These are phyloP conservation scores for Vidua chalybeata DNA, from an alignment of 2,113 vertebrate species.

Conservation along the genomic window DNA sequence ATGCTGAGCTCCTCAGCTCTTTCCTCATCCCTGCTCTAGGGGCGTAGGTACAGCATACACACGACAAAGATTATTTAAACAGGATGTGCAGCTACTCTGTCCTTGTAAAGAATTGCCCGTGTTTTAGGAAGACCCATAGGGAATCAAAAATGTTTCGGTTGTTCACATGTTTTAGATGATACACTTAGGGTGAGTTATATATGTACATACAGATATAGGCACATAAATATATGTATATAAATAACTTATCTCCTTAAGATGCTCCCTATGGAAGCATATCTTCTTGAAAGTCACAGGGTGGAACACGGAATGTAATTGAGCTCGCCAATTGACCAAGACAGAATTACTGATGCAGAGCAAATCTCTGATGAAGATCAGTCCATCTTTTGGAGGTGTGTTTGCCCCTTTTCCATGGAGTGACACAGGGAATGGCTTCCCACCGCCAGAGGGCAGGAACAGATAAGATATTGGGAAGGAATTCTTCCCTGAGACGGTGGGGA, in stretches of 20 bases:
- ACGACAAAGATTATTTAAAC: accelerated
- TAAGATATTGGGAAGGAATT: background rate
- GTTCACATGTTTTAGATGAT: background rate
- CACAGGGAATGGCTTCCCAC: background rate
- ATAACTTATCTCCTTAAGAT: background rate
- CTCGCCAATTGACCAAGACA: background rate
- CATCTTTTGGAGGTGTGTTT: background rate
- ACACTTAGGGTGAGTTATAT: background rate
- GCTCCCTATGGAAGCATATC: background rate
- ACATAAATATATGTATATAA: background rate
- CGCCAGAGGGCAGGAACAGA: background rate
- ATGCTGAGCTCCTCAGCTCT: accelerated
- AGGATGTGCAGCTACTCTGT: background rate
- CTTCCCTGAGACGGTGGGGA: accelerated
- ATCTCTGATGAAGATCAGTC: background rate
- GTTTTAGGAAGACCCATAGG: background rate
- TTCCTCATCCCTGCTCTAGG: background rate
- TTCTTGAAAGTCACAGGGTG: background rate
- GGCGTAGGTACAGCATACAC: background rate
- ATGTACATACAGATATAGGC: background rate
- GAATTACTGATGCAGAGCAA: background rate
- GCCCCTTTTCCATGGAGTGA: background rate
- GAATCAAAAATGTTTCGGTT: background rate
- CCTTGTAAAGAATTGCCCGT: background rate
- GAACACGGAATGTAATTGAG: accelerated